Evolutionary conservation across 1,140 invertebrate species (phyloP).

Genomic region (Nasonia giraulti): DNA sequence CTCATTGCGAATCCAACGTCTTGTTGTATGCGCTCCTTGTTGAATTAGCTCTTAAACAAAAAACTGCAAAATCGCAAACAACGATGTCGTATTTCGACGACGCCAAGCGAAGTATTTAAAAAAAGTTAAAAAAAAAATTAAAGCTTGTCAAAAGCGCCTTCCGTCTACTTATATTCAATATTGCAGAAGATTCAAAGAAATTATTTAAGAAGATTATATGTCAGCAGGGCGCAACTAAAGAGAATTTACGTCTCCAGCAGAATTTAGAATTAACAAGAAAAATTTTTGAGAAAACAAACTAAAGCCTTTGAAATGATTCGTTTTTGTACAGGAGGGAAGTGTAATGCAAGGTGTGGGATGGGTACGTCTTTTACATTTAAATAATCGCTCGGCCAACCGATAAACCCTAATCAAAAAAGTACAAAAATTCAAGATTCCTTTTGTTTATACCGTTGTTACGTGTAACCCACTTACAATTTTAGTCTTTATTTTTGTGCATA

Average conservation of each 20-base stretch:
- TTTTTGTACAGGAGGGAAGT: conserved; percentile 26
- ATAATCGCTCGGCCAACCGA: conserved; percentile 67
- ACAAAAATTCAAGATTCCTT: conserved; percentile 69
- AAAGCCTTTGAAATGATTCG: conserved; percentile 36
- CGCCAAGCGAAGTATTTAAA: conserved; percentile 44
- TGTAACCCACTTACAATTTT: conserved; percentile 56
- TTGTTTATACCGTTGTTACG: conserved; percentile 65
- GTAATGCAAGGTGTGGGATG: conserved; percentile 28
- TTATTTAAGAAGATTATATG: conserved; percentile 21
- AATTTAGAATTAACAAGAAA: conserved; percentile 23
- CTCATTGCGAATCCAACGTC: conserved; percentile 25
- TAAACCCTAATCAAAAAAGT: conserved; percentile 72
- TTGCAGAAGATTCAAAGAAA: conserved; percentile 37
- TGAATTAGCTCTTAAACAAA: conserved; percentile 42
- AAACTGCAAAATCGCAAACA: conserved; percentile 46
- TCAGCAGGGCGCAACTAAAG: conserved; percentile 12
- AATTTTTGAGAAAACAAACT: conserved; percentile 27
- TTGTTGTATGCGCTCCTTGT: conserved; percentile 40
- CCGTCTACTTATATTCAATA: conserved; percentile 45
- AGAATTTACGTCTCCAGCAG: not conserved
- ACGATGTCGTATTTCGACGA: conserved; percentile 43
- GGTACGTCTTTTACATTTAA: conserved; percentile 46
- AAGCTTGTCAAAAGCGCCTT: conserved; percentile 39
- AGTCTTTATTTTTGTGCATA: conserved; percentile 57
- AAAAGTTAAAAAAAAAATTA: conserved; percentile 23